phyloP scores from a whole-genome alignment of 2,113 vertebrate species.

The Tetrao urogallus region DNA sequence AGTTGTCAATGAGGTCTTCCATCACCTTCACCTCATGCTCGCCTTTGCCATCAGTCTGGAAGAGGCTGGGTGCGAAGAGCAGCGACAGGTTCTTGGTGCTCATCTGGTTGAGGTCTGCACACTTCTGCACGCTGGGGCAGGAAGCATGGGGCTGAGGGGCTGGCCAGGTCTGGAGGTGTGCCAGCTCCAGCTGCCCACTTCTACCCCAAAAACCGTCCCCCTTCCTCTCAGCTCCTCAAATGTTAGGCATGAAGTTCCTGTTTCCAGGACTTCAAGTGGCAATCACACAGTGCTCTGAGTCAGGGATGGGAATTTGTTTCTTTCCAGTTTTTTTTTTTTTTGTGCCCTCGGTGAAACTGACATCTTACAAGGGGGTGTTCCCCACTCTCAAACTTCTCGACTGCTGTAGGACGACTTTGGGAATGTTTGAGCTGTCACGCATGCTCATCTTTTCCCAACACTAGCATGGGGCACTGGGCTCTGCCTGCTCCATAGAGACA shows the following conservation, averaged over 20 bases:
- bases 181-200: background rate
- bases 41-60: constrained; percentile 96
- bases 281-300: background rate
- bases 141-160: background rate
- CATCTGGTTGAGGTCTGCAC: constrained; percentile 96
- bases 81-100: constrained; percentile 95
- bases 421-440: background rate
- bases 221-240: background rate
- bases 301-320: background rate
- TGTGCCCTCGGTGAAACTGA: background rate
- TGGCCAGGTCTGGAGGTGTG: background rate
- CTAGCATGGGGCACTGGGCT: background rate
- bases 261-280: background rate
- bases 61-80: constrained; percentile 96
- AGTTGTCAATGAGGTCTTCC: constrained; percentile 96
- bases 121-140: constrained; percentile 92
- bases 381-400: background rate
- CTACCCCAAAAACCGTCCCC: fast-evolving
- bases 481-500: fast-evolving
- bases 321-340: background rate
- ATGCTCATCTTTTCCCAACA: background rate
- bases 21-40: constrained; percentile 95
- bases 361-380: fast-evolving
- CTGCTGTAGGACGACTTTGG: background rate
- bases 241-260: background rate